Evolutionary conservation across 1,140 invertebrate genomes (phyloP), one percentile per base, ranked within the genome.

Genomic region (Conopomorpha cramerella): DNA sequence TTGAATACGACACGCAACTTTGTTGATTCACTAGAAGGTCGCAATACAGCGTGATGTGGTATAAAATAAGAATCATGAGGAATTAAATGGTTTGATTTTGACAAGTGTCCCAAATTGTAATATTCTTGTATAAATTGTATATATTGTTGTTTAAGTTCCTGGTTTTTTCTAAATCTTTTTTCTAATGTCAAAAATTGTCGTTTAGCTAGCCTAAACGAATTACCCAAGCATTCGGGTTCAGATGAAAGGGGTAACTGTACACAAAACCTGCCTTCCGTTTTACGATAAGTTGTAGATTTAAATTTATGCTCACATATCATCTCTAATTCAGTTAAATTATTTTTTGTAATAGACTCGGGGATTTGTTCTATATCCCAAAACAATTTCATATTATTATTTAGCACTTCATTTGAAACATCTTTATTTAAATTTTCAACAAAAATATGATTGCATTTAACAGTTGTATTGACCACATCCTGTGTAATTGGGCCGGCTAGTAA

Each of bases 1-100:
- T 51, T 52, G 38, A 59, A 36, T 3, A 38, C 27, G 8, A 43
- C 41, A 11, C 45, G 16, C 2, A 39, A 8, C 39, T 39, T 43
- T 2, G 45, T 46, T 8, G 45, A 34, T 10, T 19, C 35, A 14
- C 32, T 34, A 3, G 11, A 1, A 2, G 2, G 11, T 6, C 13
- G 10, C 3, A 34, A 14, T 11, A 18, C 43, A 27, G 13, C 30
- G 14, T 36, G 40, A 35, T 28, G 54, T 39, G 14, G 44, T 41
- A n/a, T 46, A n/a, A 8, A 2, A 23, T n/a, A n/a, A n/a, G n/a
- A n/a, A n/a, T n/a, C n/a, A n/a, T n/a, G n/a, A n/a, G n/a, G n/a
- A n/a, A n/a, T 25, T 55, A 8, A 6, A 8, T 6, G 32, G 32
- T 40, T 10, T 36, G 14, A 38, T 45, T 43, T n/a, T 39, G 7